phyloP scores from a whole-genome alignment of 1,140 invertebrate genomes.

The Bombus balteatus region DNA sequence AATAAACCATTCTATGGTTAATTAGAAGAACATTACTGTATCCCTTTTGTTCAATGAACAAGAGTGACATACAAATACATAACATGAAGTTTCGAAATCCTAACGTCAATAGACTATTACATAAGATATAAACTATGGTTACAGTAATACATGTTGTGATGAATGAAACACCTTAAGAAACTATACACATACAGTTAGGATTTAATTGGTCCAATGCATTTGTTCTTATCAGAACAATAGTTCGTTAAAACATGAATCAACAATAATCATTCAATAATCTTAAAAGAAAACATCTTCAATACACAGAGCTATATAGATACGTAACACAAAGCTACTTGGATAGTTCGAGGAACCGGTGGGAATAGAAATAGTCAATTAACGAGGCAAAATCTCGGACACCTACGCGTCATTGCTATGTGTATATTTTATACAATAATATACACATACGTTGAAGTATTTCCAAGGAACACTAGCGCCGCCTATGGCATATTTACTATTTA shows the following conservation, averaged over 20 bases:
- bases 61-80: neutral
- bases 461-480: slow-evolving; percentile 13
- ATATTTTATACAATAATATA: neutral
- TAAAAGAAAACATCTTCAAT: neutral
- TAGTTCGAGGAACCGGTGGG: neutral
- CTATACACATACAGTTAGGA: too few species aligned
- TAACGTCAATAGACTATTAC: neutral
- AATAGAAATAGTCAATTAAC: neutral
- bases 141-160: neutral
- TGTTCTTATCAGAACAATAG: neutral
- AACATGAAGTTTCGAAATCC: neutral
- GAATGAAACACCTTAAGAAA: neutral
- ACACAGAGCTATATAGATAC: neutral
- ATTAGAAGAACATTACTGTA: too few species aligned
- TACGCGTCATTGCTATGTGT: neutral
- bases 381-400: neutral
- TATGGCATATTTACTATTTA: slow-evolving; percentile 41
- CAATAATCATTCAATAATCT: neutral
- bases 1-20: neutral
- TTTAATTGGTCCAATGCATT: neutral
- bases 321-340: neutral
- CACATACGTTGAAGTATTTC: neutral
- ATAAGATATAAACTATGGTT: neutral
- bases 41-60: too few species aligned
- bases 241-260: neutral